phyloP scores from a whole-genome alignment of 2,113 vertebrate genomes.

The Heterotilapia buettikoferi region DNA sequence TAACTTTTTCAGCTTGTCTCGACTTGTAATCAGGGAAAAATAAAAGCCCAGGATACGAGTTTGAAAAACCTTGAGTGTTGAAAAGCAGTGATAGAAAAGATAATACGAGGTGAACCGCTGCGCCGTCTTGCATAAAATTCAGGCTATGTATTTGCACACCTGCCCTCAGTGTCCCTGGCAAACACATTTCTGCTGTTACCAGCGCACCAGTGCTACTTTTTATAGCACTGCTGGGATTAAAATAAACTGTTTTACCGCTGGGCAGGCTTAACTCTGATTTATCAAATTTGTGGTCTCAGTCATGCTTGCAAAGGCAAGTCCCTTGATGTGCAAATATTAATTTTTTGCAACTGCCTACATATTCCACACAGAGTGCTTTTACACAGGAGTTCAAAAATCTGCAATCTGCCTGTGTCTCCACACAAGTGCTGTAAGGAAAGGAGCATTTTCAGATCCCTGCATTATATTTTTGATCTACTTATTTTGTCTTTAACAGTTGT shows the following conservation, averaged over 20 bases:
- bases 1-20: background rate
- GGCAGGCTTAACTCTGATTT: background rate
- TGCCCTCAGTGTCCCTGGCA: background rate
- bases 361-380: background rate
- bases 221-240: background rate
- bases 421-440: background rate
- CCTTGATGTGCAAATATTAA: background rate
- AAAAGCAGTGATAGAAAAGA: constrained; percentile 13
- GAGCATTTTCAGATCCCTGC: background rate
- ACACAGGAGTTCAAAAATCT: background rate
- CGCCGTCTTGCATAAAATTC: background rate
- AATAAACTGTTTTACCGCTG: background rate
- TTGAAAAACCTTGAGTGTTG: background rate
- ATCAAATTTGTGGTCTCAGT: background rate
- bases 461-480: background rate
- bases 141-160: constrained; percentile 1
- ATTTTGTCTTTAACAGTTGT: background rate
- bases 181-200: background rate
- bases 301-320: background rate
- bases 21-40: constrained; percentile 2
- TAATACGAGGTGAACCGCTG: background rate
- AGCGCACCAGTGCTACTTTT: background rate
- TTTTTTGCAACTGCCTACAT: background rate
- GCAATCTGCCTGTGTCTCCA: background rate
- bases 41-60: background rate